These are phyloP conservation scores for Oreochromis grahami DNA, from an alignment of 2,797 vertebrate species.

Conservation along the genomic window DNA sequence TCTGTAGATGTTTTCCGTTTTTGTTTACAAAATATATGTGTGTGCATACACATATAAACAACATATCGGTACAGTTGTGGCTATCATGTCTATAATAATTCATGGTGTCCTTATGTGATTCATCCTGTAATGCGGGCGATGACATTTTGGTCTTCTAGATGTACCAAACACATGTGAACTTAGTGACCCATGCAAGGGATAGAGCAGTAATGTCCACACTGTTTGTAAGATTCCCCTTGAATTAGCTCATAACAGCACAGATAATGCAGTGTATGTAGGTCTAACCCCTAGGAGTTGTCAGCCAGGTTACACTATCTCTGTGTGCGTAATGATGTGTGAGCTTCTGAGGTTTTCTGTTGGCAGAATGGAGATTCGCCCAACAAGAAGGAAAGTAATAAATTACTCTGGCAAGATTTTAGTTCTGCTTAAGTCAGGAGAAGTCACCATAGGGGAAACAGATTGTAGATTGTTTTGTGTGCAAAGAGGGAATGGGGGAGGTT, in stretches of 20 bases:
- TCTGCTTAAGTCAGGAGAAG: slow-evolving; percentile 69
- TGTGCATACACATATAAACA: background rate
- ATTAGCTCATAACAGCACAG: slow-evolving; percentile 9
- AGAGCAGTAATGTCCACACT: background rate
- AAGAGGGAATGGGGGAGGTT: slow-evolving; percentile 32
- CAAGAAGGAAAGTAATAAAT: slow-evolving; percentile 66
- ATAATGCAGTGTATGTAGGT: slow-evolving; percentile 6
- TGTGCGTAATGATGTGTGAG: slow-evolving; percentile 35
- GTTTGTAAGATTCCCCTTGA: background rate
- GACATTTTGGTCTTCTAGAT: slow-evolving; percentile 14
- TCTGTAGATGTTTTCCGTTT: background rate
- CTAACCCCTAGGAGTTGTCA: slow-evolving; percentile 34
- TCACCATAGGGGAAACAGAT: slow-evolving; percentile 62
- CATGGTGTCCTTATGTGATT: slow-evolving; percentile 29
- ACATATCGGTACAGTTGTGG: background rate
- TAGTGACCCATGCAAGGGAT: slow-evolving; percentile 13
- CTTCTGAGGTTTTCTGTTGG: background rate
- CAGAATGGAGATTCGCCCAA: slow-evolving; percentile 33
- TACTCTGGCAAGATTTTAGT: slow-evolving; percentile 59
- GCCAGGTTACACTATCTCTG: slow-evolving; percentile 33
- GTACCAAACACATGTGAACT: background rate
- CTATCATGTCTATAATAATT: slow-evolving; percentile 13
- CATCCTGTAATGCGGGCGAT: slow-evolving; percentile 8
- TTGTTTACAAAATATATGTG: background rate
- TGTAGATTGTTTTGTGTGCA: slow-evolving; percentile 66